These are phyloP conservation scores for Acrocephalus kingi DNA, from an alignment of 2,113 vertebrate species.

Conservation along the genomic window DNA sequence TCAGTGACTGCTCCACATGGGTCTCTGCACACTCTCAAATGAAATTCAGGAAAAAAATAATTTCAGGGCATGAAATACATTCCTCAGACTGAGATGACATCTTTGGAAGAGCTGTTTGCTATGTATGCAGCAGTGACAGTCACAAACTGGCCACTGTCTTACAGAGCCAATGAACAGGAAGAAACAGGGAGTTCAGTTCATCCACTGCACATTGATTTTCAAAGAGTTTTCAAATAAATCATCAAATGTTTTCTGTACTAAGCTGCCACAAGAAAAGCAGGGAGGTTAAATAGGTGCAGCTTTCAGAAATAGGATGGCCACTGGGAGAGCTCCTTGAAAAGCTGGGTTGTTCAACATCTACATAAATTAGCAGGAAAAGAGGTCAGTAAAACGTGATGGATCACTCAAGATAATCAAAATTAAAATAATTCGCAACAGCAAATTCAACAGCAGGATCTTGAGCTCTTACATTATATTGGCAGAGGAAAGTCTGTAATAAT, in stretches of 20 bases:
- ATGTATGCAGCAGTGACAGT: fast-evolving
- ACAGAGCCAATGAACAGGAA: not conserved
- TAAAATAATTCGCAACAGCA: not conserved
- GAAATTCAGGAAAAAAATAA: not conserved
- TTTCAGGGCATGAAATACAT: not conserved
- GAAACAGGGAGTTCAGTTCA: not conserved
- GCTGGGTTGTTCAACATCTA: not conserved
- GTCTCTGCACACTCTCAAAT: not conserved
- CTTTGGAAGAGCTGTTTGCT: not conserved
- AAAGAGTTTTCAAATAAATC: not conserved
- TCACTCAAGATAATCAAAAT: not conserved
- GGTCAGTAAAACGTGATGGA: not conserved
- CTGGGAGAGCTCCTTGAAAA: not conserved
- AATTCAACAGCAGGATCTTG: not conserved
- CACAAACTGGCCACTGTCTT: not conserved
- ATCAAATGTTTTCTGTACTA: not conserved
- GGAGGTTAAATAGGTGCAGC: not conserved
- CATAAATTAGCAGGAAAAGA: not conserved
- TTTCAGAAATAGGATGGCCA: not conserved
- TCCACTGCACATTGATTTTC: not conserved
- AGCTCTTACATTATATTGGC: not conserved
- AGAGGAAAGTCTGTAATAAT: not conserved
- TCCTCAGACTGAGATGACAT: not conserved
- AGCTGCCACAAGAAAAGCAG: not conserved
- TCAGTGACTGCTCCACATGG: not conserved